A percentile compares a stretch with the other conserved stretches of the same genome.
Conservation (phyloP, 2,888 invertebrate species). For the Rhingia rostrata region DNA sequence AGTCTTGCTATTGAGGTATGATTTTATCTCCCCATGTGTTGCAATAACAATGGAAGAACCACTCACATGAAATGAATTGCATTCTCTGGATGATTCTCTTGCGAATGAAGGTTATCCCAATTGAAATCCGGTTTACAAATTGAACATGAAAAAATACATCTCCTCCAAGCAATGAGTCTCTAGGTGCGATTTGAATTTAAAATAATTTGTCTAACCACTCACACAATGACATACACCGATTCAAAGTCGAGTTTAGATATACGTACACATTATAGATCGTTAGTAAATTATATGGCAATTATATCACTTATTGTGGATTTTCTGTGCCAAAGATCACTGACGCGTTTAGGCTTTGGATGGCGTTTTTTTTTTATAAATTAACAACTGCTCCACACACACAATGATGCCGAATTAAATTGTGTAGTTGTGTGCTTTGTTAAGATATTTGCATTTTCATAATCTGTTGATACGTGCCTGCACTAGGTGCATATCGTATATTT, state of each 20-base stretch:
- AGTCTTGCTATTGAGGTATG: background rate
- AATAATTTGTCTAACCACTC: background rate
- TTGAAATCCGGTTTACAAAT: constrained; percentile 31
- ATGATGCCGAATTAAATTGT: background rate
- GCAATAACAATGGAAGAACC: background rate
- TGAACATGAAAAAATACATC: background rate
- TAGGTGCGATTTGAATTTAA: background rate
- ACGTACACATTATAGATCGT: constrained; percentile 23
- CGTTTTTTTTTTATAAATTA: constrained; percentile 24
- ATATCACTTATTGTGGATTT: constrained; percentile 36
- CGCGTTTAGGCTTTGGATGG: constrained; percentile 35
- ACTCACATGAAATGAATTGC: constrained; percentile 14
- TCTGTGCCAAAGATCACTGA: constrained; percentile 60
- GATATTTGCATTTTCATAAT: constrained; percentile 51
- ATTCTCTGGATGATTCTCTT: constrained; percentile 25
- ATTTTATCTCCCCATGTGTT: background rate
- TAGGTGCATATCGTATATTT: constrained; percentile 52
- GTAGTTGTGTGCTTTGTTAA: background rate
- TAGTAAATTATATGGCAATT: constrained; percentile 51
- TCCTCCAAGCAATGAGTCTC: background rate
- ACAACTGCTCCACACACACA: constrained; percentile 16
- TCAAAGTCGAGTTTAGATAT: background rate
- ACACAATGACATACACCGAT: background rate
- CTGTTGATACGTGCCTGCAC: constrained; percentile 9
- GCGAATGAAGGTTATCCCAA: constrained; percentile 18